Evolutionary conservation across 2,113 vertebrate species (phyloP).

Genomic region (Hepsetus odoe): DNA sequence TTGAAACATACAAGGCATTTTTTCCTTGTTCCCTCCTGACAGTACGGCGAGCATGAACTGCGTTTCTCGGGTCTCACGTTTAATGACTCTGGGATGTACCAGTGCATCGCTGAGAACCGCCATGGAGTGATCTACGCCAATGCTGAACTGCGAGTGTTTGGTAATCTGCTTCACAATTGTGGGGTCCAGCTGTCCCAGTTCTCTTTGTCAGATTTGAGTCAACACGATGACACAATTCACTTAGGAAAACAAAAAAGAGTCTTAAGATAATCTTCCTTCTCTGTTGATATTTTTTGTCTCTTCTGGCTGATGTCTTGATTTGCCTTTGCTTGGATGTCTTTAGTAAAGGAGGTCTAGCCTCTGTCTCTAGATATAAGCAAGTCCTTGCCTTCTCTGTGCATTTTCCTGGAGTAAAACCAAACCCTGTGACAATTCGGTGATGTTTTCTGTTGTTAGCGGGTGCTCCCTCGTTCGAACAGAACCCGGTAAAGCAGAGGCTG

Average conservation of each 20-base stretch:
- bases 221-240: background rate
- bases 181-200: background rate
- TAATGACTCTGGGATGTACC: conserved; percentile 92
- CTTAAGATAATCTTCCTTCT: background rate
- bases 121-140: conserved; percentile 89
- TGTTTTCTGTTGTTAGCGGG: conserved; percentile 73
- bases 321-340: background rate
- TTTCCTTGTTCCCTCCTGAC: conserved; percentile 48
- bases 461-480: conserved; percentile 89
- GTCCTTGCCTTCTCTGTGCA: background rate
- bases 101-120: conserved; percentile 91
- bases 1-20: background rate
- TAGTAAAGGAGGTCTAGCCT: background rate
- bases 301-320: background rate
- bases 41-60: conserved; percentile 84
- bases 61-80: conserved; percentile 81
- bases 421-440: background rate
- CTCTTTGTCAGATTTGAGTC: conserved; percentile 16
- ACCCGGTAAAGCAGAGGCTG: conserved; percentile 86
- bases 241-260: background rate
- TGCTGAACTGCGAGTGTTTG: conserved; percentile 90
- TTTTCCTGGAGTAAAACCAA: background rate
- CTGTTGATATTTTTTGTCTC: too few species aligned
- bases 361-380: background rate
- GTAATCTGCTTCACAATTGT: conserved; percentile 74